A percentile compares a stretch with the other conserved stretches of the same genome.
These are phyloP conservation scores for Argynnis bischoffii DNA, from an alignment of 2,888 invertebrate genomes.

Conservation along the genomic window DNA sequence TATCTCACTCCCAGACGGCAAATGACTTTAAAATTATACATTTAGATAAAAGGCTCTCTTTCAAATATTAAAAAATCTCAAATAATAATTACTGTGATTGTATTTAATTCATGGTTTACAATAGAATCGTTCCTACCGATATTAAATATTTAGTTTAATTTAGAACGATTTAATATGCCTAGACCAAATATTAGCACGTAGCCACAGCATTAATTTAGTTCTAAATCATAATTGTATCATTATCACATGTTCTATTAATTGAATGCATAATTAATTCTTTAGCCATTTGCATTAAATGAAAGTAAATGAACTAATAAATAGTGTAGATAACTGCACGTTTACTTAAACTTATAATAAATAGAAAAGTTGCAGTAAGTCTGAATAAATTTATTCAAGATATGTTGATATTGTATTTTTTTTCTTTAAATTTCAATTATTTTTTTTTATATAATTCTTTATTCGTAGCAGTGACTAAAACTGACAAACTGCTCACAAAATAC, in stretches of 20 bases:
- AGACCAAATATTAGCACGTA: slow-evolving; percentile 16
- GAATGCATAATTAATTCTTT: slow-evolving; percentile 28
- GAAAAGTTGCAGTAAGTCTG: too few species aligned
- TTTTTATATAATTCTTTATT: too few species aligned
- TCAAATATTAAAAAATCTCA: too few species aligned
- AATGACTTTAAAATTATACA: too few species aligned
- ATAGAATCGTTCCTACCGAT: background rate
- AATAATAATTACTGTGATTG: background rate
- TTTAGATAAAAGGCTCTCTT: too few species aligned
- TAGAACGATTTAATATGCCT: slow-evolving; percentile 19
- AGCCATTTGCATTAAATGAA: slow-evolving; percentile 9
- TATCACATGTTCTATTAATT: slow-evolving; percentile 32
- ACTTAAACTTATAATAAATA: too few species aligned
- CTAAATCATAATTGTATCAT: slow-evolving; percentile 32
- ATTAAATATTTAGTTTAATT: slow-evolving; percentile 5
- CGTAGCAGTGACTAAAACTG: too few species aligned
- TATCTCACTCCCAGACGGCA: too few species aligned
- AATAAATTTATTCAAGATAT: too few species aligned
- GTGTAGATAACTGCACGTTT: background rate
- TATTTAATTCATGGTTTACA: background rate
- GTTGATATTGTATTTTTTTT: too few species aligned
- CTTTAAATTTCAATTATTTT: too few species aligned
- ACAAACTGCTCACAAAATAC: too few species aligned
- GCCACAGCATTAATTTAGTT: slow-evolving; percentile 24
- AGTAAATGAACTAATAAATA: slow-evolving; percentile 10